Evolutionary conservation across 2,888 invertebrate genomes (phyloP).

Genomic region (Agonopterix arenella): DNA sequence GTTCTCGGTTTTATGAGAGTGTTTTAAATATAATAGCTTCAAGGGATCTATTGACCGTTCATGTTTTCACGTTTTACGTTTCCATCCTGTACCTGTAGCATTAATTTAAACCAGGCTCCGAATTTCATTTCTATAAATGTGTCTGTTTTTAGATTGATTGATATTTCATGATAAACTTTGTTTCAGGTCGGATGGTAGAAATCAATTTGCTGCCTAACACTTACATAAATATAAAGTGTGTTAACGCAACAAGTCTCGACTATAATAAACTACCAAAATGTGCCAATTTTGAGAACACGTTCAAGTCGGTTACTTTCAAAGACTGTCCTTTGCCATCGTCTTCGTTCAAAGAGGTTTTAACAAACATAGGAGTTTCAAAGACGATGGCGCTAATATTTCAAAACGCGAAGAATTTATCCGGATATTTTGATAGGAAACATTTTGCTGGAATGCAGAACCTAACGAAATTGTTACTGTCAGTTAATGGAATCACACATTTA

Average conservation of each 20-base stretch:
- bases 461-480: slow-evolving; percentile 75
- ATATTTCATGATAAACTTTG: slow-evolving; percentile 14
- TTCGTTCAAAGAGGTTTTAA: slow-evolving; percentile 66
- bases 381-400: slow-evolving; percentile 75
- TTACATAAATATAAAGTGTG: slow-evolving; percentile 63
- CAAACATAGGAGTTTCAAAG: slow-evolving; percentile 62
- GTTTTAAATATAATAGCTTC: no score
- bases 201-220: slow-evolving; percentile 61
- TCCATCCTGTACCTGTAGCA: no score
- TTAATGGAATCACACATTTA: slow-evolving; percentile 78
- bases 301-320: slow-evolving; percentile 68
- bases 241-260: slow-evolving; percentile 54
- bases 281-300: slow-evolving; percentile 52
- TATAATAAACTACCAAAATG: slow-evolving; percentile 66
- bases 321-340: slow-evolving; percentile 73
- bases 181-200: slow-evolving; percentile 60
- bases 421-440: slow-evolving; percentile 75
- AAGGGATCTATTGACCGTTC: no score
- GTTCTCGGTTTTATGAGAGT: no score
- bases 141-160: background rate
- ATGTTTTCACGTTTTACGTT: no score
- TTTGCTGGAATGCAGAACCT: slow-evolving; percentile 74
- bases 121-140: no score
- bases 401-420: slow-evolving; percentile 69
- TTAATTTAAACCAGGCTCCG: no score